Conservation (phyloP, 2,113 vertebrate species). For the Plestiodon gilberti region DNA sequence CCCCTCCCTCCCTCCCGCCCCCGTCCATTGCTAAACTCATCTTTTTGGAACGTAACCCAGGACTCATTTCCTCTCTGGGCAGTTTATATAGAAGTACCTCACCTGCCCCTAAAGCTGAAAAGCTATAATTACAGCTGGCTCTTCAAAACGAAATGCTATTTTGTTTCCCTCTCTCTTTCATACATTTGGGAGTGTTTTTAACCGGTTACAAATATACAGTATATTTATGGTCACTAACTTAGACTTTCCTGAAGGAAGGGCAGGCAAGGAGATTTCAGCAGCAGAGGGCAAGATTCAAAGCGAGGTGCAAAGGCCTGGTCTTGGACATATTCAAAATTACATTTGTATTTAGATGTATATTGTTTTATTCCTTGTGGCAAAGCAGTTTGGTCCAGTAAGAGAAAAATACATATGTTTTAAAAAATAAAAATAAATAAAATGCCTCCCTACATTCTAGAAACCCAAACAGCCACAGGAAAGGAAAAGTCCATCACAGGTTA, state of each 20-base stretch:
- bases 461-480: no score
- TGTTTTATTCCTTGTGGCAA: no score
- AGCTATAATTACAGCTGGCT: conserved; percentile 36
- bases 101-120: conserved; percentile 52
- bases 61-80: conserved; percentile 66
- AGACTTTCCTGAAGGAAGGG: not conserved
- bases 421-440: no score
- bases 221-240: conserved; percentile 18
- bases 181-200: conserved; percentile 12
- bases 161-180: not conserved
- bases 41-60: conserved; percentile 60
- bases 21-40: conserved; percentile 58
- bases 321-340: not conserved
- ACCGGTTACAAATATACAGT: conserved; percentile 53
- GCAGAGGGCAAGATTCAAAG: not conserved
- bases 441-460: no score
- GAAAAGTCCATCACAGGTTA: no score
- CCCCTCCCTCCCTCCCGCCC: conserved; percentile 8
- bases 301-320: not conserved
- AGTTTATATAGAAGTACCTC: conserved; percentile 58
- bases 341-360: not conserved
- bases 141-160: conserved; percentile 59
- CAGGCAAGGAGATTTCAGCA: not conserved
- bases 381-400: no score
- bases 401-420: not conserved